Evolutionary conservation across 2,113 vertebrate genomes (phyloP), one percentile per base, ranked within the genome.

Genomic region (Gallinago media): DNA sequence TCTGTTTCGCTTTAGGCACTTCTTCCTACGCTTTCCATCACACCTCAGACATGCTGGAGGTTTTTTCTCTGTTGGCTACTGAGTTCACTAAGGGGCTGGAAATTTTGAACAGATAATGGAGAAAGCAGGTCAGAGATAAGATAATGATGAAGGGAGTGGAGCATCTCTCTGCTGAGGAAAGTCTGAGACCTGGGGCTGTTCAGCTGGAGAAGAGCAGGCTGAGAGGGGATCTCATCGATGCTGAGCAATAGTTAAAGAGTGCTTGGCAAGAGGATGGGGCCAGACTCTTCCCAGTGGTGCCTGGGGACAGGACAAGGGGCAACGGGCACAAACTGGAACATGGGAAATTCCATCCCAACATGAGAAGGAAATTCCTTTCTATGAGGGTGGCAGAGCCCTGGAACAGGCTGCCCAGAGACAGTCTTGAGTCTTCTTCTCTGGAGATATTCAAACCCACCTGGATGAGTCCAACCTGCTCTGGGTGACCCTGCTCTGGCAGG

Each of bases 31-130:
- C 34, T 68, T 55, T 7, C 42, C 22, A 82, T 22, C 61, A 46
- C 36, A 75, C 2, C 36, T 16, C 7, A 27, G 26, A 52, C 6
- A 6, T 0, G 5, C 7, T 3, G 6, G 27, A 65, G 46, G 6
- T 14, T 36, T 67, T n/a, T 70, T 42, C 47, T 62, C n/a, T 50
- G 12, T 15, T 15, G 67, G 38, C 46, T 47, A 47, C 46, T 47
- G 10, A 12, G 18, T 47, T 31, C 58, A 50, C 16, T 2, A 25
- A n/a, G 18, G 4, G 31, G 40, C 16, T 74, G 55, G 34, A 29
- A 84, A 71, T 49, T 27, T 10, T 4, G 2, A 36, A 56, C 15
- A 23, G 58, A 17, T 40, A 55, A 66, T 8, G 71, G 23, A 74
- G 23, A 52, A 58, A 66, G n/a, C 20, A 47, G 32, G 36, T 16